Evolutionary conservation across 2,113 vertebrate species (phyloP).

Genomic region (Clinocottus analis): DNA sequence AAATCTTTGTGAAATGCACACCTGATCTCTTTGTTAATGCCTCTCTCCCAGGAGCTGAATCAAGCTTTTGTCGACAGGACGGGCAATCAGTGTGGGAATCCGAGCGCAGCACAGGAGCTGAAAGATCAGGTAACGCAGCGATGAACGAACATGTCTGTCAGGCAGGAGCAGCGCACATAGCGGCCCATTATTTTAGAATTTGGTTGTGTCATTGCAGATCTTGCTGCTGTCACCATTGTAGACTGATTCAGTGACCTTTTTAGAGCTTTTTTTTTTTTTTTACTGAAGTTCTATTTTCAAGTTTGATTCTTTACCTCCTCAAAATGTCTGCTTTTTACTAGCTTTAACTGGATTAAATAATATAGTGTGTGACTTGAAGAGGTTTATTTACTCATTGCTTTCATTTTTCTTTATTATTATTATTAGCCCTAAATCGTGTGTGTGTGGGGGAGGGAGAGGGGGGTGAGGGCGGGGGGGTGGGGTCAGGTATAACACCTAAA

Average conservation of each 20-base stretch:
- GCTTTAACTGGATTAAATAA: background rate
- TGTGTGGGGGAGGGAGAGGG: no score
- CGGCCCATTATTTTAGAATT: conserved; percentile 14
- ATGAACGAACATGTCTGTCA: conserved; percentile 29
- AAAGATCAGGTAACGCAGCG: conserved; percentile 79
- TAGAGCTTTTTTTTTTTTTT: background rate
- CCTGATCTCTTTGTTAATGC: conserved; percentile 59
- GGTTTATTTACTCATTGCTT: background rate
- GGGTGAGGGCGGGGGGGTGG: no score
- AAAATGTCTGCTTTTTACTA: background rate
- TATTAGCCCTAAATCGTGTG: background rate
- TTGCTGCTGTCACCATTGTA: background rate
- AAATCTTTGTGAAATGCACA: conserved; percentile 42
- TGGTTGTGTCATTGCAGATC: conserved; percentile 1
- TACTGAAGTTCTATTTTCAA: no score
- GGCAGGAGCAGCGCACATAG: conserved; percentile 28
- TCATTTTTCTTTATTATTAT: no score
- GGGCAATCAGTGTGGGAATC: conserved; percentile 78
- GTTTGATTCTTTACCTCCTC: no score
- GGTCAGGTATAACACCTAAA: background rate
- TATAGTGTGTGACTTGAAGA: background rate
- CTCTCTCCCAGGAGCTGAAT: conserved; percentile 75
- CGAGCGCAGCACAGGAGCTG: conserved; percentile 68
- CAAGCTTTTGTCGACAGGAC: conserved; percentile 68
- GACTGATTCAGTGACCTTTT: background rate